A percentile compares a stretch with the other conserved stretches of the same genome.
Conservation (phyloP, 2,888 invertebrate species). For the Thyatira batis region DNA sequence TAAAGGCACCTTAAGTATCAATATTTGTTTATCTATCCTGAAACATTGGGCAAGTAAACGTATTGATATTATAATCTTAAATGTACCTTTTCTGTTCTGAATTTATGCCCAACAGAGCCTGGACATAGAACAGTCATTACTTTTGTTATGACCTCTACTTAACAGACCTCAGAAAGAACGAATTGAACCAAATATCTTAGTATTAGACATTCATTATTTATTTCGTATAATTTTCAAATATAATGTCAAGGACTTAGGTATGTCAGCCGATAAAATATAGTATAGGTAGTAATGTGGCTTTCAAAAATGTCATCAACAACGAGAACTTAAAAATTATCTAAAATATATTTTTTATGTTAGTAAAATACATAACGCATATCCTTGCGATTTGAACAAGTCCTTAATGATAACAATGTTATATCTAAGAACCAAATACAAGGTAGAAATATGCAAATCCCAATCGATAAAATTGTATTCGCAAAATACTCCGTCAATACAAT, state of each 20-base stretch:
- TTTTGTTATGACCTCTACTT: too few relatives aligned
- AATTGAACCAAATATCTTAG: slow-evolving; percentile 1
- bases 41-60: too few relatives aligned
- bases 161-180: not conserved
- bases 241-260: slow-evolving; percentile 15
- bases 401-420: not conserved
- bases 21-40: too few relatives aligned
- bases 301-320: not conserved
- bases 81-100: too few relatives aligned
- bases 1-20: too few relatives aligned
- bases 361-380: too few relatives aligned
- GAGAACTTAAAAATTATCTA: not conserved
- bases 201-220: slow-evolving; percentile 5
- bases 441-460: too few relatives aligned
- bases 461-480: not conserved
- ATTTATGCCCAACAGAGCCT: too few relatives aligned
- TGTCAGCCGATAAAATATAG: not conserved
- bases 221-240: slow-evolving; percentile 4
- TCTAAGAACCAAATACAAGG: not conserved
- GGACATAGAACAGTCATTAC: too few relatives aligned
- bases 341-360: too few relatives aligned
- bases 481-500: not conserved
- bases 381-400: too few relatives aligned
- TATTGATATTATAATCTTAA: too few relatives aligned
- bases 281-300: not conserved